phyloP scores from a whole-genome alignment of 1,140 invertebrate genomes.

The Drosophila guanche region DNA sequence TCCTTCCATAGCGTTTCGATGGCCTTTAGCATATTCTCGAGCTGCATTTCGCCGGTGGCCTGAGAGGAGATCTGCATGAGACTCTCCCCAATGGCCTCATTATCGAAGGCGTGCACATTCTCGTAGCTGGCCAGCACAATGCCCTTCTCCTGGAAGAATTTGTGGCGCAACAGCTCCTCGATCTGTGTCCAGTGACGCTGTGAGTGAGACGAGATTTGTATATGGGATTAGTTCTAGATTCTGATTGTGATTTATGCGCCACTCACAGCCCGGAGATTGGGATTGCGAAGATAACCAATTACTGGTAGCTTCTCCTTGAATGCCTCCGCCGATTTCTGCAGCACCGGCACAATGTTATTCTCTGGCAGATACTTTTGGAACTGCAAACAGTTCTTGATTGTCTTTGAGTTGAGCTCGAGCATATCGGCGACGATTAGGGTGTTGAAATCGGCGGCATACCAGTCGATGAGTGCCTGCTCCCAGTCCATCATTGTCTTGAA shows the following conservation, averaged over 20 bases:
- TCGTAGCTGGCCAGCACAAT: conserved; percentile 88
- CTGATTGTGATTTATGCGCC: neutral
- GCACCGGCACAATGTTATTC: conserved; percentile 89
- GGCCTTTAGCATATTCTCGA: conserved; percentile 91
- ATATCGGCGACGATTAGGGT: conserved; percentile 89
- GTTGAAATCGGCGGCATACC: conserved; percentile 86
- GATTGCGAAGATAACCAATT: conserved; percentile 77
- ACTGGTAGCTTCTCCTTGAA: conserved; percentile 88
- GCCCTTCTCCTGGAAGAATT: conserved; percentile 88
- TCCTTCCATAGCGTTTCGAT: conserved; percentile 92
- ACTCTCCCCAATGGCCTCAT: conserved; percentile 85
- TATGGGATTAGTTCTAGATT: neutral
- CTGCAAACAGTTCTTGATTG: conserved; percentile 88
- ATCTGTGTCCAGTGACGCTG: conserved; percentile 92
- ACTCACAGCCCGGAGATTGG: conserved; percentile 69
- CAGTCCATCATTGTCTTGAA: conserved; percentile 91
- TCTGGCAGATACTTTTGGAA: conserved; percentile 90
- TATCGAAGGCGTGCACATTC: conserved; percentile 88
- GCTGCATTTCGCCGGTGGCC: conserved; percentile 92
- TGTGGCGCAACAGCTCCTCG: conserved; percentile 88
- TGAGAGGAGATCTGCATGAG: conserved; percentile 92
- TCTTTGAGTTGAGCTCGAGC: conserved; percentile 87
- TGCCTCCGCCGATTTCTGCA: conserved; percentile 90
- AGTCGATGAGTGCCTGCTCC: conserved; percentile 85
- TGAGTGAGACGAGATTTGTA: neutral